Conservation (phyloP, 2,888 invertebrate species). For the Corythucha ciliata region DNA sequence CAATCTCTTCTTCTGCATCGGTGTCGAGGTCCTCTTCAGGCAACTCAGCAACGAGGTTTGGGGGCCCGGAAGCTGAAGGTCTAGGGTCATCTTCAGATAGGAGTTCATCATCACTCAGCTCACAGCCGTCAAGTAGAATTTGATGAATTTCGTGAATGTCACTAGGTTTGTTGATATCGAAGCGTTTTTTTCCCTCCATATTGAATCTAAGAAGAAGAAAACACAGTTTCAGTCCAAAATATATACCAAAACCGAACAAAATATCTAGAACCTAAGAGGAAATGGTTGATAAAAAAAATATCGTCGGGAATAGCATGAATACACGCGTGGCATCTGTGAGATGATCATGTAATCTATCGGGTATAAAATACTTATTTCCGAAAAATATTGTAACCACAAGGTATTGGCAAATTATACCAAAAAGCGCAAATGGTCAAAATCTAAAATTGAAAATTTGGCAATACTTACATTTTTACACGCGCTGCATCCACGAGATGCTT, state of each 20-base stretch:
- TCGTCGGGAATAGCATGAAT: constrained; percentile 21
- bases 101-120: constrained; percentile 8
- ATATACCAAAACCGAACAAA: constrained; percentile 3
- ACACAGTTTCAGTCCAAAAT: constrained; percentile 19
- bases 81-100: constrained; percentile 13
- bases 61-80: constrained; percentile 15
- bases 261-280: constrained; percentile 14
- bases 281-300: constrained; percentile 21
- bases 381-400: constrained; percentile 24
- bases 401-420: constrained; percentile 20
- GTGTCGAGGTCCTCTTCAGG: constrained; percentile 21
- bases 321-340: constrained; percentile 22
- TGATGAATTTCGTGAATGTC: constrained; percentile 8
- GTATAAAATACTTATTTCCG: constrained; percentile 19
- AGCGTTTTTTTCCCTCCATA: constrained; percentile 21
- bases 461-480: constrained; percentile 23
- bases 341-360: constrained; percentile 20
- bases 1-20: constrained; percentile 21
- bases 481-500: constrained; percentile 17
- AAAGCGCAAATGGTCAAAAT: constrained; percentile 20
- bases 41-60: constrained; percentile 17
- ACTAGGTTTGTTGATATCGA: constrained; percentile 20
- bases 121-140: constrained; percentile 12
- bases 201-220: constrained; percentile 22
- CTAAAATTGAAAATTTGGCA: constrained; percentile 17